These are phyloP conservation scores for Apostichopus parvimensis DNA, from an alignment of 35 echinoderm and acorn worm species.

Conservation along the genomic window DNA sequence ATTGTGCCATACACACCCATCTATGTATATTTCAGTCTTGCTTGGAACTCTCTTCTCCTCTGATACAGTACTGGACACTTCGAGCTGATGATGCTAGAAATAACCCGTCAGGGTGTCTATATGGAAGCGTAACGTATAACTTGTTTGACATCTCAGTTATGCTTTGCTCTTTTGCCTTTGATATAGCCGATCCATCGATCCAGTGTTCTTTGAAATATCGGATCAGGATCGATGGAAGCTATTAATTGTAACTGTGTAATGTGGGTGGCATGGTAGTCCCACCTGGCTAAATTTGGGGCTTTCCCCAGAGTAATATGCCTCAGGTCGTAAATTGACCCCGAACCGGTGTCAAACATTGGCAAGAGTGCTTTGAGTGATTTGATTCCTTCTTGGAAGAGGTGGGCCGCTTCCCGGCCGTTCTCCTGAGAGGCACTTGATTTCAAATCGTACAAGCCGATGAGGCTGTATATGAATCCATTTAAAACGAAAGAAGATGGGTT, in stretches of 20 bases:
- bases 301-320: conserved; percentile 75
- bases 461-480: conserved; percentile 92
- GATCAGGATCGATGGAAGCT: conserved; percentile 74
- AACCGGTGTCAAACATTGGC: conserved; percentile 79
- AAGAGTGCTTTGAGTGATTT: conserved; percentile 81
- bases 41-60: no score
- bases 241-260: conserved; percentile 79
- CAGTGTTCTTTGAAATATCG: conserved; percentile 75
- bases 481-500: conserved; percentile 84
- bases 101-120: no score
- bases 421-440: conserved; percentile 56
- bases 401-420: conserved; percentile 66
- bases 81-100: no score
- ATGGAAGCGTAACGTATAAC: no score
- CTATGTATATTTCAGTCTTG: no score
- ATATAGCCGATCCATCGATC: conserved; percentile 88
- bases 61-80: no score
- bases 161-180: conserved; percentile 90
- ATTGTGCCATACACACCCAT: no score
- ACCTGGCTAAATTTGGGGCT: conserved; percentile 87
- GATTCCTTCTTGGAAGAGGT: conserved; percentile 72
- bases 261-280: conserved; percentile 90
- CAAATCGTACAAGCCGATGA: conserved; percentile 87
- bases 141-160: conserved; percentile 37
- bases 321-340: conserved; percentile 84